phyloP scores from a whole-genome alignment of 2,888 invertebrate species.

The Plebejus anna region DNA sequence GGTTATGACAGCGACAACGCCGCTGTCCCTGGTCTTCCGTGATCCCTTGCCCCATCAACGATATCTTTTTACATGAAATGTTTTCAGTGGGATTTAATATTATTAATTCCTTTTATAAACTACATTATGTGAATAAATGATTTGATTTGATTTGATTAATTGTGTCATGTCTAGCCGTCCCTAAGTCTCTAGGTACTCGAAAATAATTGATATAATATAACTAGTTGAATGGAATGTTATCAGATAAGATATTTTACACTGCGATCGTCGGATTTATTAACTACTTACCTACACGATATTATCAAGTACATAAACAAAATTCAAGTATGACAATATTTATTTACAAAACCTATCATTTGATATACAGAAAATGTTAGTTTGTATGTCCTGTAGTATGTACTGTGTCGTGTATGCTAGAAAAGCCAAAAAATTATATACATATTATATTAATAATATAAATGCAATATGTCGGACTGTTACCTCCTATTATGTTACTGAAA shows the following conservation, averaged over 20 bases:
- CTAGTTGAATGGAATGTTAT: slow-evolving; percentile 13
- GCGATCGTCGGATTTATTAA: slow-evolving; percentile 10
- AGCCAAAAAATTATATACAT: too few relatives aligned
- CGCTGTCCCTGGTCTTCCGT: too few relatives aligned
- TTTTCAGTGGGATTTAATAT: too few relatives aligned
- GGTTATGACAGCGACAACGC: too few relatives aligned
- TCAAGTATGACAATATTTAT: slow-evolving; percentile 25
- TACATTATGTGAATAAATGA: too few relatives aligned
- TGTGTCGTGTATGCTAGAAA: too few relatives aligned
- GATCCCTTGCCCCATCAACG: too few relatives aligned
- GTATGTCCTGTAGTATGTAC: background rate
- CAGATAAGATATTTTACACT: slow-evolving; percentile 4
- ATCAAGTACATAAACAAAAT: slow-evolving; percentile 24
- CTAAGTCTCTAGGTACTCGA: background rate
- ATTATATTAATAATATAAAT: too few relatives aligned
- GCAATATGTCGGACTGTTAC: too few relatives aligned
- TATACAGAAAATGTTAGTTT: background rate
- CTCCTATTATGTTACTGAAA: too few relatives aligned
- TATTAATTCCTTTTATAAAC: too few relatives aligned
- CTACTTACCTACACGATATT: background rate
- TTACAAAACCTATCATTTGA: background rate
- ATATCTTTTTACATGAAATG: too few relatives aligned
- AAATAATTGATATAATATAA: slow-evolving; percentile 18
- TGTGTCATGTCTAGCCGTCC: background rate
- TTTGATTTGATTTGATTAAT: background rate